Base-by-base conservation (phyloP, 2,888 invertebrate genomes). In the Nematopogon swammerdamellus region DNA sequence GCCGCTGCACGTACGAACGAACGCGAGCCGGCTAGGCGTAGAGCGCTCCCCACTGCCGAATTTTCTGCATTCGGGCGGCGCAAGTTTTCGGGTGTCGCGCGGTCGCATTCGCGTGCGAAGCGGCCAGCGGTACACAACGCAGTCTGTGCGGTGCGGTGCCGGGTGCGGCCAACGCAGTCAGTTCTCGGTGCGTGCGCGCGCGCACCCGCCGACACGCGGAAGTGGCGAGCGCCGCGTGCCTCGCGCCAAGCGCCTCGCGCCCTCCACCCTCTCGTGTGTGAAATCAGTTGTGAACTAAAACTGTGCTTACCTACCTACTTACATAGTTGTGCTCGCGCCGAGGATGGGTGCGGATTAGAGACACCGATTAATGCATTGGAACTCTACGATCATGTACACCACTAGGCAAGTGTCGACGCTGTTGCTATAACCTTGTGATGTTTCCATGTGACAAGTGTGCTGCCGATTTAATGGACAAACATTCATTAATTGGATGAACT, bases 31-130 rank as follows among this genome's bases (percentile, higher is more conserved):
- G 14, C 69, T 71, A 76, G 77, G 74, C 68, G 45, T 45, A 20
- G 45, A 18, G 45, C 20, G 20, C 18, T 36, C 75, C 73, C 70
- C 71, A 70, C 75, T 75, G 72, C 74, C 71, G 68, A 77, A 75
- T 74, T 76, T 77, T 79, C 77, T 79, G 79, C 79, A 79, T 76
- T 77, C 70, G 65, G 67, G 74, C 63, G 67, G 70, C 70, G 70
- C 36, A 14, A 75, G 70, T 74, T 76, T 77, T 77, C 75, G 77
- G 74, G 75, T 72, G 79, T 69, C 47, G 45, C 48, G 50, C 46
- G 49, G 52, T 47, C 72, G 72, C 72, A 77, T 77, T 79, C 65
- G 77, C 77, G 73, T 72, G 72, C 69, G 67, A 67, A 72, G 74
- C 76, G 75, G 74, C 70, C 69, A 19, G 63, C 61, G 70, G 61